Evolutionary conservation across 92 coral and sea anemone genomes (phyloP).

Genomic region (Siderastrea radians): DNA sequence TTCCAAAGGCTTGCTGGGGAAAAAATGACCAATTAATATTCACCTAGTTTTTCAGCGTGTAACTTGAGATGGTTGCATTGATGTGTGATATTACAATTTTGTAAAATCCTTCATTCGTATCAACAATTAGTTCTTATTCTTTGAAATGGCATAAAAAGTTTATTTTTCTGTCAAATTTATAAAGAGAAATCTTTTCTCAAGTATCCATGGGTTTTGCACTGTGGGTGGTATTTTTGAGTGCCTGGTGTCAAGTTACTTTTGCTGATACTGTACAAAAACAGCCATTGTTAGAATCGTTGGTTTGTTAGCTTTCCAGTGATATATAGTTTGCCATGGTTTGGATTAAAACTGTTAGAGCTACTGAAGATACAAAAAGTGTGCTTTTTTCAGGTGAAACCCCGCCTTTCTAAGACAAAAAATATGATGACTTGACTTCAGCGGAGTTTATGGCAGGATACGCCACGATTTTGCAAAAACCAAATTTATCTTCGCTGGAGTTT

Average conservation of each 20-base stretch:
- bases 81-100: not conserved
- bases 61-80: constrained; percentile 8
- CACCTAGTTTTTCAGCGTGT: not conserved
- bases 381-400: constrained; percentile 17
- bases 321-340: constrained; percentile 16
- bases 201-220: constrained; percentile 7
- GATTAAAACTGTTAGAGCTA: not conserved
- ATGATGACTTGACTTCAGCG: no score
- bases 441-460: no score
- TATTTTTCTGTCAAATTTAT: constrained; percentile 7
- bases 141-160: constrained; percentile 12
- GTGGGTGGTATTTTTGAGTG: not conserved
- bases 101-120: constrained; percentile 8
- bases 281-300: not conserved
- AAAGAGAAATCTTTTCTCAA: no score
- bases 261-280: not conserved
- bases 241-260: constrained; percentile 5
- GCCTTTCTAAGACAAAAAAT: no score
- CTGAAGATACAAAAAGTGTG: constrained; percentile 6
- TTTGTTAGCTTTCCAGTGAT: not conserved
- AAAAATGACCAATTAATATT: not conserved
- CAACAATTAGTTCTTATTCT: constrained; percentile 2
- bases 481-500: not conserved
- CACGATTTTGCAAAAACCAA: no score
- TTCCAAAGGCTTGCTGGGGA: not conserved